These are phyloP conservation scores for Blastomussa wellsi DNA, from an alignment of 92 coral and sea anemone species.

Conservation along the genomic window DNA sequence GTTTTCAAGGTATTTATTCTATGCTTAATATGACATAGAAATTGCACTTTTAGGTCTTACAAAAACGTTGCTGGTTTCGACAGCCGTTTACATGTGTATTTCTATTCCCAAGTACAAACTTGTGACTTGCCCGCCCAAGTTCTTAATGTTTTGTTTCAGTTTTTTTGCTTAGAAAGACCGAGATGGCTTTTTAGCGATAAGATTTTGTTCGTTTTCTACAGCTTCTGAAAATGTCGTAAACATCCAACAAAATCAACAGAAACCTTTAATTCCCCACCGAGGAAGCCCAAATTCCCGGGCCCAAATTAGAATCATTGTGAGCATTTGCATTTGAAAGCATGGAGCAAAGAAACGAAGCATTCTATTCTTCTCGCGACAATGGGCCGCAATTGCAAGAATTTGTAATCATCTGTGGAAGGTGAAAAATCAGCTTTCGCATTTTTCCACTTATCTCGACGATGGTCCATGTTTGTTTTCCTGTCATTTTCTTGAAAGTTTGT, in stretches of 20 bases:
- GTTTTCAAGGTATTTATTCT: slow-evolving; percentile 67
- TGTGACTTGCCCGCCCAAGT: slow-evolving; percentile 3
- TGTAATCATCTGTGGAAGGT: slow-evolving; percentile 10
- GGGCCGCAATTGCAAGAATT: slow-evolving; percentile 19
- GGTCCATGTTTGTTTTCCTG: slow-evolving; percentile 8
- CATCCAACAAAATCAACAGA: neutral
- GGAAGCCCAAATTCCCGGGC: too few relatives aligned
- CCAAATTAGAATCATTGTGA: slow-evolving; percentile 33
- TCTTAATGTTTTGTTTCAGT: slow-evolving; percentile 15
- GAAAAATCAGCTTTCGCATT: neutral
- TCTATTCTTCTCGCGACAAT: slow-evolving; percentile 22
- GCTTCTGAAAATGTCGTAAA: neutral
- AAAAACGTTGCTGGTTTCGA: neutral
- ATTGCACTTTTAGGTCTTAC: neutral
- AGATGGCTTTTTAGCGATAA: neutral
- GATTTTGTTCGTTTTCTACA: neutral
- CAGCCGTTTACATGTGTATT: slow-evolving; percentile 12
- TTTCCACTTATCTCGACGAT: neutral
- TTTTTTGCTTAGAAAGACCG: neutral
- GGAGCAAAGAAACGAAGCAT: slow-evolving; percentile 12
- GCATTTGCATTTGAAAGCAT: slow-evolving; percentile 38
- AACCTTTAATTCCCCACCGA: slow-evolving; percentile 10
- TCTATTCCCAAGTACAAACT: neutral
- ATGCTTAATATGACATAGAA: neutral
- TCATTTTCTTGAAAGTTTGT: neutral